Evolutionary conservation across 1,140 invertebrate genomes (phyloP).

Genomic region (Brachionus koreanus): DNA sequence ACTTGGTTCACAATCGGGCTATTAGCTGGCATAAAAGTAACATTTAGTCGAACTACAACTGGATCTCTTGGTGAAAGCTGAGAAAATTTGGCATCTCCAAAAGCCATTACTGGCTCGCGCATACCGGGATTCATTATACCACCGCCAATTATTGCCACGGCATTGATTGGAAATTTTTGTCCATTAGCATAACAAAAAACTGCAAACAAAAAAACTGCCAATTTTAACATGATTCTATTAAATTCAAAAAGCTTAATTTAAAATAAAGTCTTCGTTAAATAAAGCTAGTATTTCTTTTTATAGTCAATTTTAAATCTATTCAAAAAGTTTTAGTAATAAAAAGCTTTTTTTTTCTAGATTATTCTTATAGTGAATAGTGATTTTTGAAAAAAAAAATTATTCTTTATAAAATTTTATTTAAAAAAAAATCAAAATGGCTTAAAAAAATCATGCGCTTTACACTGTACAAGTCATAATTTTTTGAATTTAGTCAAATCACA

Average conservation of each 20-base stretch:
- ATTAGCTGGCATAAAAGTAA: conserved; percentile 1
- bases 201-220: conserved; percentile 22
- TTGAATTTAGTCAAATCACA: conserved; percentile 30
- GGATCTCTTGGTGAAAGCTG: not conserved
- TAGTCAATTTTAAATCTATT: not conserved
- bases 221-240: conserved; percentile 7
- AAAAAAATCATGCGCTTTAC: not conserved
- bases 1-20: conserved; percentile 54
- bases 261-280: conserved; percentile 1
- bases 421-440: not conserved
- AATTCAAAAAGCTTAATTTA: not conserved
- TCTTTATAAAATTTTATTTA: not conserved
- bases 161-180: conserved; percentile 27
- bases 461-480: conserved; percentile 26
- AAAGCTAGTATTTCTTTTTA: not conserved
- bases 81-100: conserved; percentile 15
- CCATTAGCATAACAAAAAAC: not conserved
- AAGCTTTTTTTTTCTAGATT: not conserved
- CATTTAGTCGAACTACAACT: not conserved
- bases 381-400: not conserved
- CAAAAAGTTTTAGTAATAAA: not conserved
- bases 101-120: not conserved
- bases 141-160: conserved; percentile 15
- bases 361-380: no score
- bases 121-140: not conserved